These are phyloP conservation scores for Alaudala cheleensis DNA, from an alignment of 2,113 vertebrate species.

Conservation along the genomic window DNA sequence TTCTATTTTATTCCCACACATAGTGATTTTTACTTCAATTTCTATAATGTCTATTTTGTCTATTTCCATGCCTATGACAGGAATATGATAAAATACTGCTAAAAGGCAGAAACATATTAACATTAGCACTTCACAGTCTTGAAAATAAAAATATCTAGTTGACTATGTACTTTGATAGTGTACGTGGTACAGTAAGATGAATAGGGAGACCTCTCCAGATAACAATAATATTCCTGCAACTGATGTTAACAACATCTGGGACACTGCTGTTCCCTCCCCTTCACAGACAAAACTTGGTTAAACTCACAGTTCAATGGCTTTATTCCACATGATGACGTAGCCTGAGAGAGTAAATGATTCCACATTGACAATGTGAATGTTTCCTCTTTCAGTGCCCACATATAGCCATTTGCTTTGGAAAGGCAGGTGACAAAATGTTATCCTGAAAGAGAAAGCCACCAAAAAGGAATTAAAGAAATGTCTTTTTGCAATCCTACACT, in stretches of 20 bases:
- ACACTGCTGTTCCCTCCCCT: not conserved
- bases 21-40: not conserved
- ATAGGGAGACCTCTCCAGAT: not conserved
- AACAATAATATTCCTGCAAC: not conserved
- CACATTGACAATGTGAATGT: slow-evolving; percentile 98
- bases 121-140: not conserved
- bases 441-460: slow-evolving; percentile 78
- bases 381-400: slow-evolving; percentile 96
- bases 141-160: not conserved
- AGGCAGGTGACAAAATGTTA: slow-evolving; percentile 98
- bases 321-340: slow-evolving; percentile 99
- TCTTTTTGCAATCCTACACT: not conserved
- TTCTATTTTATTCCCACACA: not conserved
- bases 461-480: not conserved
- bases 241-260: not conserved
- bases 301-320: slow-evolving; percentile 99
- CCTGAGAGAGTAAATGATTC: slow-evolving; percentile 99
- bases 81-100: not conserved
- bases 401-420: slow-evolving; percentile 99
- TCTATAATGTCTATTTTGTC: not conserved
- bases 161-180: not conserved
- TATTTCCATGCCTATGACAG: not conserved
- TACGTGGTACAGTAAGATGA: not conserved
- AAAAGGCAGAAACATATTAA: not conserved
- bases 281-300: not conserved